Conservation (phyloP, 2,888 invertebrate species). For the Caenorhabditis sp. region DNA sequence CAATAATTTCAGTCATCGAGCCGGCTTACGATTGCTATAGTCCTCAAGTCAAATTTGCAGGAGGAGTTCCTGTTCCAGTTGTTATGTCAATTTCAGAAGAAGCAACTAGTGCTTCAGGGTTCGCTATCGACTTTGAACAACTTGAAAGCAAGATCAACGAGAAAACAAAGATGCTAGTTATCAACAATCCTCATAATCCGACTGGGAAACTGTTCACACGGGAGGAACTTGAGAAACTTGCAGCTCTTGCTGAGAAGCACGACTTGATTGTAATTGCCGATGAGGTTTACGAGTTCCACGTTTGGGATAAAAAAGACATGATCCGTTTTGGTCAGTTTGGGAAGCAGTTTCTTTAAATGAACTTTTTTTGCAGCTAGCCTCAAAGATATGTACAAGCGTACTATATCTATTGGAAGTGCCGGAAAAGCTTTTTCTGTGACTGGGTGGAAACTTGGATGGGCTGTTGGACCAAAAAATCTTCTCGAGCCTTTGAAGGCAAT, state of each 20-base stretch:
- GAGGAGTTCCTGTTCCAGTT: slow-evolving; percentile 92
- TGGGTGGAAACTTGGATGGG: slow-evolving; percentile 97
- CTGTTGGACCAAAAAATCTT: slow-evolving; percentile 91
- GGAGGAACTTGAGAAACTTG: slow-evolving; percentile 87
- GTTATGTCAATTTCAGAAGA: slow-evolving; percentile 88
- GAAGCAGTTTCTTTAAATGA: not conserved
- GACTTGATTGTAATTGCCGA: slow-evolving; percentile 94
- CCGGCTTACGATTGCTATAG: slow-evolving; percentile 99
- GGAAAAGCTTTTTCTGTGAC: slow-evolving; percentile 98
- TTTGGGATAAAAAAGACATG: slow-evolving; percentile 90
- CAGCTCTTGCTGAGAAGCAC: slow-evolving; percentile 93
- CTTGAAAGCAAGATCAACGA: slow-evolving; percentile 89
- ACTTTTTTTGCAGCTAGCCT: slow-evolving; percentile 88
- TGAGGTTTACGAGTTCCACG: slow-evolving; percentile 99
- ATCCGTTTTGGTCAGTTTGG: slow-evolving; percentile 90
- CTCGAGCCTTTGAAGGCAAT: slow-evolving; percentile 90
- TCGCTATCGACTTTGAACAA: slow-evolving; percentile 91
- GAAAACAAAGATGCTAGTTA: slow-evolving; percentile 94
- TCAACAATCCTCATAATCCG: slow-evolving; percentile 99
- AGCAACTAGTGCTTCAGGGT: slow-evolving; percentile 86
- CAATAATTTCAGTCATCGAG: slow-evolving; percentile 88
- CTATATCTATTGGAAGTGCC: slow-evolving; percentile 96
- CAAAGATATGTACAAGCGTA: slow-evolving; percentile 98
- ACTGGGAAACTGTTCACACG: slow-evolving; percentile 89
- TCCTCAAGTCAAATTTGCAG: slow-evolving; percentile 93